Evolutionary conservation across 2,797 vertebrate species (phyloP).

Genomic region (Saxicola maurus): DNA sequence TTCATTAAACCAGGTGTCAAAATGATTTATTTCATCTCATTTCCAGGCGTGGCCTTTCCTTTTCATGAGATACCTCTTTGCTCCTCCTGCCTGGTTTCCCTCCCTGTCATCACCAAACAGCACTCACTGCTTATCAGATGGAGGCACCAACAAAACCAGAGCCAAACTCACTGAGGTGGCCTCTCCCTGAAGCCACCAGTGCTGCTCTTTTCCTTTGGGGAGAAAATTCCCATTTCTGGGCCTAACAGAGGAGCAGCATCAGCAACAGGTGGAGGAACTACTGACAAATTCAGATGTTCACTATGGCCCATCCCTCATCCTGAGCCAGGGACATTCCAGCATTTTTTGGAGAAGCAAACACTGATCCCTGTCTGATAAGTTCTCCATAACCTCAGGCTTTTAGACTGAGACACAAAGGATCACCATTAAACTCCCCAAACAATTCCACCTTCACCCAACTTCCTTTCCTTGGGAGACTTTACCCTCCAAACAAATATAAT

Average conservation of each 20-base stretch:
- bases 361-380: background rate
- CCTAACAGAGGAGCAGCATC: background rate
- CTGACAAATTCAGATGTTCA: background rate
- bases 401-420: background rate
- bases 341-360: conserved; percentile 8
- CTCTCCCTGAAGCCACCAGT: background rate
- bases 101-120: background rate
- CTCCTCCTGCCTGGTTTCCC: background rate
- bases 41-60: background rate
- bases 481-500: conserved; percentile 13
- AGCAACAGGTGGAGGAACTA: background rate
- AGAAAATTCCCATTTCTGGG: background rate
- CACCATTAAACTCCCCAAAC: conserved; percentile 17
- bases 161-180: background rate
- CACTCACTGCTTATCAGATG: background rate
- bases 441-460: conserved; percentile 8
- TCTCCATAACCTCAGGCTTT: conserved; percentile 17
- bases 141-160: background rate
- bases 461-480: background rate
- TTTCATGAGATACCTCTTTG: background rate
- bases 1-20: background rate
- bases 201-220: background rate
- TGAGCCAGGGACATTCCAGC: background rate
- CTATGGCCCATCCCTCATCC: background rate
- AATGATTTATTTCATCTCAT: background rate